Percentiles rank a stretch among this genome's conserved stretches.
Conservation (phyloP, 2,888 invertebrate species). For the Apotomis turbidana region DNA sequence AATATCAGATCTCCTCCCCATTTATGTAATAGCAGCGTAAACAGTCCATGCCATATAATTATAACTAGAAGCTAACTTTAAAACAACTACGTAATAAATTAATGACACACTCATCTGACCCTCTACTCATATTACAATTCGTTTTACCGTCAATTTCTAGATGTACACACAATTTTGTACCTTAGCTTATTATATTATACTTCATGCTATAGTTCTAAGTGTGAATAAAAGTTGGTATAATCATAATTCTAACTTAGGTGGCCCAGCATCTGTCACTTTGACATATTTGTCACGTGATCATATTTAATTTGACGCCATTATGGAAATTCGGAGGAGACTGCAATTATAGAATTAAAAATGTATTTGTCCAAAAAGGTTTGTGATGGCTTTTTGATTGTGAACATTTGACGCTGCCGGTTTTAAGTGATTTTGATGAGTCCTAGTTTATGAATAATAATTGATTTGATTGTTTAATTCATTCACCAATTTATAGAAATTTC, state of each 20-base stretch:
- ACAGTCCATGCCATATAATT: constrained; percentile 41
- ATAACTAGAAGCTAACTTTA: constrained; percentile 51
- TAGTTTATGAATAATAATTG: constrained; percentile 45
- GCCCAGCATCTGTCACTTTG: constrained; percentile 73
- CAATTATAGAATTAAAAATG: constrained; percentile 81
- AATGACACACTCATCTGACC: constrained; percentile 59
- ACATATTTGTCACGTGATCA: constrained; percentile 80
- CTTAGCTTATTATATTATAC: constrained; percentile 30
- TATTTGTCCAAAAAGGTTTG: constrained; percentile 71
- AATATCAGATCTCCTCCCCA: constrained; percentile 38
- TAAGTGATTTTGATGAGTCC: constrained; percentile 49
- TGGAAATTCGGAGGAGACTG: constrained; percentile 58
- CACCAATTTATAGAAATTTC: background rate
- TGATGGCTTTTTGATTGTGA: constrained; percentile 74
- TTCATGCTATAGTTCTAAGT: background rate
- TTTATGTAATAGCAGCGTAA: constrained; percentile 42
- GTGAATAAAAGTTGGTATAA: background rate
- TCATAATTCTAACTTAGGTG: constrained; percentile 42
- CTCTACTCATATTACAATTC: constrained; percentile 43
- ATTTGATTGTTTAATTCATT: constrained; percentile 17
- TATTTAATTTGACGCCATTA: constrained; percentile 70
- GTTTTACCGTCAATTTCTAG: constrained; percentile 20
- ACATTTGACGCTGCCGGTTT: constrained; percentile 49
- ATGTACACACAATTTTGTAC: constrained; percentile 36
- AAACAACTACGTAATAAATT: constrained; percentile 64